Conservation (phyloP, 2,888 invertebrate genomes). For the Leptinotarsa peninsularis region DNA sequence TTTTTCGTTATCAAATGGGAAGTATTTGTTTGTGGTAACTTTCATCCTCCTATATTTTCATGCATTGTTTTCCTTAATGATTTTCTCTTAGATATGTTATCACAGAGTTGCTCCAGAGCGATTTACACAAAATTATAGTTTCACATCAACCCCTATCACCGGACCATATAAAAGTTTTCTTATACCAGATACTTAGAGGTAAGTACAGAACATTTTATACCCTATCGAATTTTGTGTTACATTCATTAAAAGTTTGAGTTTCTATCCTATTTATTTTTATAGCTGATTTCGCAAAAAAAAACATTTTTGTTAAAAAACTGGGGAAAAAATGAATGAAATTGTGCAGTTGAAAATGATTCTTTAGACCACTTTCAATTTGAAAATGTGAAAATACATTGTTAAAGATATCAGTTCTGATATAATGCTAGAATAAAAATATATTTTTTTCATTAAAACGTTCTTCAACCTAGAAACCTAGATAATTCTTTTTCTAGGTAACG, state of each 20-base stretch:
- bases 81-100: conserved; percentile 89
- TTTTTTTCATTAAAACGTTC: background rate
- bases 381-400: too few relatives aligned
- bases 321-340: too few relatives aligned
- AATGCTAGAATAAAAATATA: background rate
- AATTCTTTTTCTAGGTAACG: conserved; percentile 8
- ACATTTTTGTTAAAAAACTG: too few relatives aligned
- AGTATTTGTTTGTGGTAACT: background rate
- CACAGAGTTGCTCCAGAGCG: conserved; percentile 99
- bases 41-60: background rate
- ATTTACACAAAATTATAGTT: conserved; percentile 99
- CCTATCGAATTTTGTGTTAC: background rate
- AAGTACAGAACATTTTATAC: conserved; percentile 61
- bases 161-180: conserved; percentile 99
- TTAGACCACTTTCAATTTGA: too few relatives aligned
- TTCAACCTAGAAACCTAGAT: conserved; percentile 8
- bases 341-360: too few relatives aligned
- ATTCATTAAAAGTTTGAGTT: too few relatives aligned
- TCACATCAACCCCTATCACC: conserved; percentile 98
- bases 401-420: too few relatives aligned
- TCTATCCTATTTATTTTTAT: too few relatives aligned
- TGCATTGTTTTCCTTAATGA: conserved; percentile 47
- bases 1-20: background rate
- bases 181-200: conserved; percentile 99
- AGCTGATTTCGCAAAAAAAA: too few relatives aligned